Evolutionary conservation across 2,888 invertebrate genomes (phyloP), one percentile per base, ranked within the genome.

Genomic region (Polyommatus icarus): DNA sequence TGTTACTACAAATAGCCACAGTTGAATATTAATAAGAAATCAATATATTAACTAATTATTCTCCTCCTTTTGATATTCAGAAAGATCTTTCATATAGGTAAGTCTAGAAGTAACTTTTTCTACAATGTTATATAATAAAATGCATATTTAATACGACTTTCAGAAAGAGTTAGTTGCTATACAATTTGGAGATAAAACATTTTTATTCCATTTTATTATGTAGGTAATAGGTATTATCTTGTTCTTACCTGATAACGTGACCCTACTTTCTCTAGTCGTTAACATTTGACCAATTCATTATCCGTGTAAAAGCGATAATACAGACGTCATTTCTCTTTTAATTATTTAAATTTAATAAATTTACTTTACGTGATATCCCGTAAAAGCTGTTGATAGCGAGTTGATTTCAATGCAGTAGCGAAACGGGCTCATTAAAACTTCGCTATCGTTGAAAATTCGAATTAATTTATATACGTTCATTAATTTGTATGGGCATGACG

Each of bases 391-490:
- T 67, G 67, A 67, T 67, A 29, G 67, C 67, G 1, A 6, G 29
- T 67, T 29, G 6, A 67, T 67, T 29, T 12, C 29, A 67, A 67
- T 67, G 29, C 29, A 29, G 29, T 15, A 29, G 29, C 15, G 29
- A 67, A 67, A 15, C 29, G 67, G 67, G 29, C 46, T 46, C 73
- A 73, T 73, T 73, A 24, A 18, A 73, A 50, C 46, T 50, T 73
- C 20, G 73, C 50, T 46, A 24, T 50, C 73, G 73, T 12, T 61
- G 61, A 24, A 61, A 61, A 61, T 50, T 12, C 15, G 20, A 73
- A 73, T 73, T 50, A 73, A 73, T 20, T 20, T 73, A 24, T 50
- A 24, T 15, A 46, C 1, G 24, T 50, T 73, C 73, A 73, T 73
- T 73, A 46, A 18, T 20, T 50, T 46, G 24, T 20, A 73, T 20